Conservation (phyloP, 2,113 vertebrate genomes). For the Corapipo altera region DNA sequence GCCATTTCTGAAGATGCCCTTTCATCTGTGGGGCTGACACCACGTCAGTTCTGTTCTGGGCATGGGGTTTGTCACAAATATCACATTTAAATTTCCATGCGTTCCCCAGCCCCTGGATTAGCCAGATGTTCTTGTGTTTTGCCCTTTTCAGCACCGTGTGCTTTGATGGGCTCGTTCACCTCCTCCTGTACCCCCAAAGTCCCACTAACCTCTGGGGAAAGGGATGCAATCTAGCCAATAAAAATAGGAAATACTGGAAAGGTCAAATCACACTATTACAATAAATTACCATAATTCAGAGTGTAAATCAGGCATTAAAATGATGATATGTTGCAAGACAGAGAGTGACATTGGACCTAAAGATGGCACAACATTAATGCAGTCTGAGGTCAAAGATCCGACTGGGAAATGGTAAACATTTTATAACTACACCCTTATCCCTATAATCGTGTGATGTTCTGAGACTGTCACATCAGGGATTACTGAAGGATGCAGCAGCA, state of each 20-base stretch:
- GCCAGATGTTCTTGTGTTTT: conserved; percentile 53
- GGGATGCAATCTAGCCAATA: conserved; percentile 66
- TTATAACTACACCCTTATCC: conserved; percentile 45
- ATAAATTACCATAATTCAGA: conserved; percentile 79
- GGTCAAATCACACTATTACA: conserved; percentile 71
- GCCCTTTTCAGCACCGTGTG: conserved; percentile 64
- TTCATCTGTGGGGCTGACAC: not conserved
- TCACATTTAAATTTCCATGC: not conserved
- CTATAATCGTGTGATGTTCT: conserved; percentile 22
- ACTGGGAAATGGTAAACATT: conserved; percentile 62
- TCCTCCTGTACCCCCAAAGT: conserved; percentile 6
- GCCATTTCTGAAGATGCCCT: not conserved
- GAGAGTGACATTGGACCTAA: conserved; percentile 63
- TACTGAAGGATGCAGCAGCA: conserved; percentile 22
- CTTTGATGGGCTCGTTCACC: conserved; percentile 48
- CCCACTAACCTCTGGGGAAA: conserved; percentile 49
- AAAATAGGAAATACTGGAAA: conserved; percentile 75
- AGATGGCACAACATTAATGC: conserved; percentile 61
- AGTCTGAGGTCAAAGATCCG: conserved; percentile 61
- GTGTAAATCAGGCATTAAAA: conserved; percentile 66
- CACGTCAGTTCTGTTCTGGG: not conserved
- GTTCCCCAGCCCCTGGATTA: conserved; percentile 39
- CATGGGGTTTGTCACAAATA: not conserved
- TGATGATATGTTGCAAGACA: conserved; percentile 63
- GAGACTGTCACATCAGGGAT: not conserved